Evolutionary conservation across 2,797 vertebrate genomes (phyloP), one percentile per base, ranked within the genome.

Genomic region (Dryobates pubescens): DNA sequence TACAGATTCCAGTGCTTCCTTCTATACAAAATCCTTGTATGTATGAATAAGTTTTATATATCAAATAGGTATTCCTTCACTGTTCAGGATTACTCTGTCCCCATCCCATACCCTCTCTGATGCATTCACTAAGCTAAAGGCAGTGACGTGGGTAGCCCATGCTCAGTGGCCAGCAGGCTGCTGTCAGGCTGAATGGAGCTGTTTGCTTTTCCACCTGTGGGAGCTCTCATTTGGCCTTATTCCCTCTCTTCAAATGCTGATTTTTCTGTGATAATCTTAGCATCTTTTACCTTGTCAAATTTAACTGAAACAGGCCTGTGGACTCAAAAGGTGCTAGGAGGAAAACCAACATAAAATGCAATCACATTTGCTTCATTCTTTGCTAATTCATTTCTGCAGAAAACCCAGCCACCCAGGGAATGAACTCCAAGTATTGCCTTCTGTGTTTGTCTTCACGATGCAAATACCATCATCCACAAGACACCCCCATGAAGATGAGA

Each of bases 281-380:
- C 85, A 26, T 51, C 51, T 95, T 95, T 90, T 77, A 89, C 92
- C 84, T 92, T 92, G 94, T 92, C 94, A 94, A 83, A 90, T 82
- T 38, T 79, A 93, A 69, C 47, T 36, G 9, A 92, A 94, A 95
- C 75, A 95, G 87, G 84, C 89, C 90, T 80, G 89, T 13, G 23
- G 79, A 77, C 63, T 81, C 84, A 78, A 43, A 94, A 95, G 82
- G 85, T 95, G 87, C 87, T 93, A 95, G 79, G 65, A 90, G 51
- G 65, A 87, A 95, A 96, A 87, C 26, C 45, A 85, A 85, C 65
- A 89, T 27, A 62, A 90, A 89, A 51, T 18, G 51, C 69, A 89
- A 89, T 56, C 59, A 32, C 36, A 56, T 88, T 90, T 1, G 1
- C 69, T 69, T 89, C 47, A 69, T 58, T 80, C 87, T 92, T 77